phyloP scores from a whole-genome alignment of 2,797 vertebrate species.

The Spheniscus humboldti region DNA sequence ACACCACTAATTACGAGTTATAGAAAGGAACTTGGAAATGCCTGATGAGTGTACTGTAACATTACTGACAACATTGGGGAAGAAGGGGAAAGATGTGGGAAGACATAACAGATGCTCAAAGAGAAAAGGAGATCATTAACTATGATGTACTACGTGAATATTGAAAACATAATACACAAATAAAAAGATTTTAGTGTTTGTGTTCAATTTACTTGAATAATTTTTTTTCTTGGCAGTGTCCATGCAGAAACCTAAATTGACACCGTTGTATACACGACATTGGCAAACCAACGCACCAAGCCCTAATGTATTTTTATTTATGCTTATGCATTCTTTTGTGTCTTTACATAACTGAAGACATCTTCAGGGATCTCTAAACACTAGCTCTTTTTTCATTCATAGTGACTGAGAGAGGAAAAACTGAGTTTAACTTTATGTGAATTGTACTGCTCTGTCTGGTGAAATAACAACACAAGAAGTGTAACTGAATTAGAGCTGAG shows the following conservation, averaged over 20 bases:
- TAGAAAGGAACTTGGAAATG: background rate
- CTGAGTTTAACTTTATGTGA: background rate
- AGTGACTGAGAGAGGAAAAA: background rate
- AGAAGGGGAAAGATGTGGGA: background rate
- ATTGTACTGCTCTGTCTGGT: background rate
- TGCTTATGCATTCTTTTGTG: background rate
- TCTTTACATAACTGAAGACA: background rate
- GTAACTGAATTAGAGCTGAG: background rate
- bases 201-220: background rate
- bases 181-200: background rate
- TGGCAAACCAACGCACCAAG: accelerated
- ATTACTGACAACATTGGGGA: background rate
- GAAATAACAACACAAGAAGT: background rate
- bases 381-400: background rate
- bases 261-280: accelerated
- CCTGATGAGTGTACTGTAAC: background rate
- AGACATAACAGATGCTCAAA: background rate
- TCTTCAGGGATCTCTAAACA: background rate
- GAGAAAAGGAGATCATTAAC: background rate
- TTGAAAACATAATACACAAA: background rate
- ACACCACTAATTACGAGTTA: background rate
- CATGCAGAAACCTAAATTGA: background rate
- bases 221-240: background rate
- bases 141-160: background rate
- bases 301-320: background rate